These are phyloP conservation scores for Psix sp. DNA, from an alignment of 1,140 invertebrate species.

Conservation along the genomic window DNA sequence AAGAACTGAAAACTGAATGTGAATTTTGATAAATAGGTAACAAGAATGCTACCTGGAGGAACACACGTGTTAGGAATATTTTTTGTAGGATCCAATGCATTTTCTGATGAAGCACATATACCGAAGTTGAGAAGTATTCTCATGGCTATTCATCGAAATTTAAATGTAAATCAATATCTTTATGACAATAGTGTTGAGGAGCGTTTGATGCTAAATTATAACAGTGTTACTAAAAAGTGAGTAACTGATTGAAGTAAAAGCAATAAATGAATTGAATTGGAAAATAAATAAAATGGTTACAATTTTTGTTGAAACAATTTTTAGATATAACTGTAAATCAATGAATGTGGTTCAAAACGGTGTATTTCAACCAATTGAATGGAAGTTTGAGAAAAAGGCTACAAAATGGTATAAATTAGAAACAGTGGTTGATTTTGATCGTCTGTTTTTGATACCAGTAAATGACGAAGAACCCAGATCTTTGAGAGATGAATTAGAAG, in stretches of 20 bases:
- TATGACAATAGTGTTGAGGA: conserved; percentile 78
- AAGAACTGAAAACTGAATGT: too few species aligned
- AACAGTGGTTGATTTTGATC: conserved; percentile 83
- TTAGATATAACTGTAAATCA: conserved; percentile 70
- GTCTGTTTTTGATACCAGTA: conserved; percentile 79
- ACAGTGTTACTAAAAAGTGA: conserved; percentile 74
- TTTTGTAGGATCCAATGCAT: conserved; percentile 80
- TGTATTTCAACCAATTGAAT: conserved; percentile 79
- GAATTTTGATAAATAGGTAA: conserved; percentile 76
- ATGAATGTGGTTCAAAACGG: conserved; percentile 60
- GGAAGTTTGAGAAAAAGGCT: conserved; percentile 81
- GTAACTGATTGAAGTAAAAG: not conserved
- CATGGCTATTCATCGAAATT: conserved; percentile 77
- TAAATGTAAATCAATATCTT: conserved; percentile 79
- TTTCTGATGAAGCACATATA: conserved; percentile 74
- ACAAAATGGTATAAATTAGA: conserved; percentile 84
- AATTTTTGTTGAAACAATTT: conserved; percentile 44
- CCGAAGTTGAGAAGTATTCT: conserved; percentile 79
- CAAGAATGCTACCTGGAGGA: conserved; percentile 89
- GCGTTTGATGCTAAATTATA: conserved; percentile 77
- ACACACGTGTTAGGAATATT: conserved; percentile 84
- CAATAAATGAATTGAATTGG: conserved; percentile 4
- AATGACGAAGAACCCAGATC: conserved; percentile 78
- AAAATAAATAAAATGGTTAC: conserved; percentile 6
- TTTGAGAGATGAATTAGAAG: conserved; percentile 82